Base-by-base conservation (phyloP, 2,797 vertebrate genomes). In the Emydoidea blandingii region DNA sequence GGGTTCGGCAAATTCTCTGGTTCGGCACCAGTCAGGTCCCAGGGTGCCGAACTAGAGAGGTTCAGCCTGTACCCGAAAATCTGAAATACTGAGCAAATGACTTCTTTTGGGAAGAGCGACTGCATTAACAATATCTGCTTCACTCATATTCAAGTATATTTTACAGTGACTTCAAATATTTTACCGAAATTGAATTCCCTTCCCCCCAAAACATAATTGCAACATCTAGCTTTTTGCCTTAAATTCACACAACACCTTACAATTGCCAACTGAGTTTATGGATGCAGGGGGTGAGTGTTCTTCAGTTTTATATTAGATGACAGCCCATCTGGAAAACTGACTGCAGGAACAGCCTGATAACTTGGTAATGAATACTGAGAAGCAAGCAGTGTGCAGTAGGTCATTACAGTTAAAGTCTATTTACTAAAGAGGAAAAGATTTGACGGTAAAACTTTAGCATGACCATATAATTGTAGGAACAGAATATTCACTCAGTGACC, bases 11-110 rank as follows among this genome's bases (percentile, higher is more conserved):
- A 54, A 25, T 54, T 54, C 54, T 54, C 54, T 54, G 21, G 18
- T 25, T 25, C 9, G 4, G 54, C 54, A 10, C 54, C 23, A 10
- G 21, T 54, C 54, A 54, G 54, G 54, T 54, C 54, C 54, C 21
- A 54, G 23, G 9, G 54, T 54, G 54, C 54, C 54, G 0, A 8
- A 54, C 54, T 23, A 54, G 54, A 54, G 8, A 54, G 54, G 23
- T 54, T 54, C 54, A 54, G 4, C 4, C 23, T 54, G 21, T 72
- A 86, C 53, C 89, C 92, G 65, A 19, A 88, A 88, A 87, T 91
- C 82, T 76, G 62, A 95, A 97, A 76, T 91, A 74, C 80, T 79
- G 49, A 74, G 84, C 19, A 34, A 68, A 68, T 96, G 94, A 91
- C 79, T 34, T 86, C 93, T 93, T 93, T 90, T 87, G 72, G 88